These are phyloP conservation scores for Drosophila paranaensis DNA, from an alignment of 2,888 invertebrate genomes.

Conservation along the genomic window DNA sequence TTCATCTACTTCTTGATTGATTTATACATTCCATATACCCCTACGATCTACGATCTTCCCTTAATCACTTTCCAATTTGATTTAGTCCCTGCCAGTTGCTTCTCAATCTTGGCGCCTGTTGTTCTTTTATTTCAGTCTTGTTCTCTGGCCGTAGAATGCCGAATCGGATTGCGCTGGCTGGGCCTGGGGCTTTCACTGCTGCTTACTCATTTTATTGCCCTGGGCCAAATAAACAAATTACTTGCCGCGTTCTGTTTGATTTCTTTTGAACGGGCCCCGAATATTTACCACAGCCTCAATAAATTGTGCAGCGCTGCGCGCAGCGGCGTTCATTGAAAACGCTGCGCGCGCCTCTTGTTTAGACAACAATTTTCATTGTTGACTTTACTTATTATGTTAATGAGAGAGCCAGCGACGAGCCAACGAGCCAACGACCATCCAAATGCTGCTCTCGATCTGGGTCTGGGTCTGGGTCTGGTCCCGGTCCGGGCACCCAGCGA, in stretches of 20 bases:
- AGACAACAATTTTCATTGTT: slow-evolving; percentile 79
- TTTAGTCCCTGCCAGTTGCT: background rate
- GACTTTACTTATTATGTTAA: slow-evolving; percentile 80
- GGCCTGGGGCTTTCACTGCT: slow-evolving; percentile 56
- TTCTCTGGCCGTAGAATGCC: slow-evolving; percentile 2
- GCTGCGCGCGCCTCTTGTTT: slow-evolving; percentile 75
- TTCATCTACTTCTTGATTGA: background rate
- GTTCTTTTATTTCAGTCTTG: background rate
- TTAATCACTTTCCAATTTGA: background rate
- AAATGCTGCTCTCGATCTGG: slow-evolving; percentile 35
- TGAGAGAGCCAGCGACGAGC: slow-evolving; percentile 58
- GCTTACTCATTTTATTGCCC: slow-evolving; percentile 77
- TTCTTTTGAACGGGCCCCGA: slow-evolving; percentile 78
- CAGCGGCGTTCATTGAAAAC: slow-evolving; percentile 68
- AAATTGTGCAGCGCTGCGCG: slow-evolving; percentile 72
- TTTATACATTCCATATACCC: background rate
- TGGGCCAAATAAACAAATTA: slow-evolving; percentile 77
- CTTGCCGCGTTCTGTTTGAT: slow-evolving; percentile 73
- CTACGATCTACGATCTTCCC: background rate
- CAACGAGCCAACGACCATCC: slow-evolving; percentile 20
- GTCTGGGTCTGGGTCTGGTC: slow-evolving; percentile 19
- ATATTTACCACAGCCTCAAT: slow-evolving; percentile 78
- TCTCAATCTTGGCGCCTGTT: slow-evolving; percentile 22
- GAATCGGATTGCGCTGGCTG: slow-evolving; percentile 14
- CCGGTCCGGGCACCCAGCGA: slow-evolving; percentile 18